Percentiles rank a stretch among this genome's conserved stretches.
Conservation (phyloP, 2,113 vertebrate genomes). For the Microcebus tavaratra region DNA sequence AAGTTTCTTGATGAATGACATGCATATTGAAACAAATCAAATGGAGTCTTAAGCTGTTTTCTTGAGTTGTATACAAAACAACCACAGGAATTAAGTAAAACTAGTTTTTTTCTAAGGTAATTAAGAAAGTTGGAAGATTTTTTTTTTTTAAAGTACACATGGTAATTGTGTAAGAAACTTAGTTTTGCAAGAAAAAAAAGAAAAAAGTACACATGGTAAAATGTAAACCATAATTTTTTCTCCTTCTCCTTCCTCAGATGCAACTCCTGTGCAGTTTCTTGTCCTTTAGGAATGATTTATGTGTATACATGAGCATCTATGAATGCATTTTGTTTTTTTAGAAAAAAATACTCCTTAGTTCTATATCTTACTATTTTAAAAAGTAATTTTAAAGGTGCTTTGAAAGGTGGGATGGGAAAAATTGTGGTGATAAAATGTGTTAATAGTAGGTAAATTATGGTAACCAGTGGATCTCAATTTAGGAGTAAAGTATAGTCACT, state of each 20-base stretch:
- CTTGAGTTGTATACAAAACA: background rate
- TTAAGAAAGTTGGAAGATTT: background rate
- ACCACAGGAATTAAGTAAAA: background rate
- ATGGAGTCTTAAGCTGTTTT: background rate
- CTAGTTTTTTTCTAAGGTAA: background rate
- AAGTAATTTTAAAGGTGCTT: background rate
- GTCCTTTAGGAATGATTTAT: background rate
- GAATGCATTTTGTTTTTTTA: background rate
- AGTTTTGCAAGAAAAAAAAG: too few species aligned
- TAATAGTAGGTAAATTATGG: background rate
- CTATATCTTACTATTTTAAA: background rate
- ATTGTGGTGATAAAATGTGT: background rate
- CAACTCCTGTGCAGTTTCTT: background rate
- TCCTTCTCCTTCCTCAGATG: background rate
- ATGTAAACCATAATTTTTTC: conserved; percentile 19
- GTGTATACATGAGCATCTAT: background rate
- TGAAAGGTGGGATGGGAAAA: background rate
- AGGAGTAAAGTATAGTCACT: background rate
- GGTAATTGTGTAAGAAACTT: background rate
- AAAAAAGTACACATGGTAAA: background rate
- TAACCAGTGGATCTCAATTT: conserved; percentile 1
- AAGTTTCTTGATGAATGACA: background rate
- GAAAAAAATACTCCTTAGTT: background rate
- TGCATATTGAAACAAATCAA: background rate
- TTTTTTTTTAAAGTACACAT: background rate